A percentile compares a stretch with the other conserved stretches of the same genome.
phyloP scores from a whole-genome alignment of 2,888 invertebrate genomes.

The Camponotus fellah region DNA sequence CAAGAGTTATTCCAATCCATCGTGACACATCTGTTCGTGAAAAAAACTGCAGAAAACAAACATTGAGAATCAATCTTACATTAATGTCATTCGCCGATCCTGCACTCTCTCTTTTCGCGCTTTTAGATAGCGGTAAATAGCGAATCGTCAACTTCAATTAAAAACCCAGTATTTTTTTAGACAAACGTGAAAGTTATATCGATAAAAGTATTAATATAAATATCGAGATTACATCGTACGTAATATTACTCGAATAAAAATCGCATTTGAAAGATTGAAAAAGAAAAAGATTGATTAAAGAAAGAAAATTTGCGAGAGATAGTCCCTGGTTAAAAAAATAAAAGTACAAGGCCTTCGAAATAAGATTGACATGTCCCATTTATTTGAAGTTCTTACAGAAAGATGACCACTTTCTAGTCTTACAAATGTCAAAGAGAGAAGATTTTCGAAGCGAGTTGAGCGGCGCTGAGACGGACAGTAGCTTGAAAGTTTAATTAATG shows the following conservation, averaged over 20 bases:
- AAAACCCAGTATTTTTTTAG: neutral
- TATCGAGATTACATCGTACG: neutral
- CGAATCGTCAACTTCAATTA: neutral
- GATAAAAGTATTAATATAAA: neutral
- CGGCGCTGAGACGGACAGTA: slow-evolving; percentile 74
- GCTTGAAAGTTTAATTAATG: slow-evolving; percentile 81
- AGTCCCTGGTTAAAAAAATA: neutral
- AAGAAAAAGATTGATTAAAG: no score
- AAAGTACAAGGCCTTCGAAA: neutral
- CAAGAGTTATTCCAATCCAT: slow-evolving; percentile 12
- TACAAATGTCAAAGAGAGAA: neutral
- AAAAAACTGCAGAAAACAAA: slow-evolving; percentile 31
- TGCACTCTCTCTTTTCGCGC: neutral
- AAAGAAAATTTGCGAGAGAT: neutral
- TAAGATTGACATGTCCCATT: slow-evolving; percentile 11
- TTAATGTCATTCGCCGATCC: neutral
- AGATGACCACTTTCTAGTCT: slow-evolving; percentile 25
- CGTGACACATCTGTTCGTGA: slow-evolving; percentile 29
- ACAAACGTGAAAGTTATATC: neutral
- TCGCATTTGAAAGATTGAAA: neutral
- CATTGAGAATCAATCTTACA: slow-evolving; percentile 13
- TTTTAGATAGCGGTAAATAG: neutral
- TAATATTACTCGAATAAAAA: neutral
- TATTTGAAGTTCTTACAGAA: neutral
- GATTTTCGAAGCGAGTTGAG: slow-evolving; percentile 62